Base-by-base conservation (phyloP, 2,888 invertebrate genomes). In the Trachelus troglodyta region DNA sequence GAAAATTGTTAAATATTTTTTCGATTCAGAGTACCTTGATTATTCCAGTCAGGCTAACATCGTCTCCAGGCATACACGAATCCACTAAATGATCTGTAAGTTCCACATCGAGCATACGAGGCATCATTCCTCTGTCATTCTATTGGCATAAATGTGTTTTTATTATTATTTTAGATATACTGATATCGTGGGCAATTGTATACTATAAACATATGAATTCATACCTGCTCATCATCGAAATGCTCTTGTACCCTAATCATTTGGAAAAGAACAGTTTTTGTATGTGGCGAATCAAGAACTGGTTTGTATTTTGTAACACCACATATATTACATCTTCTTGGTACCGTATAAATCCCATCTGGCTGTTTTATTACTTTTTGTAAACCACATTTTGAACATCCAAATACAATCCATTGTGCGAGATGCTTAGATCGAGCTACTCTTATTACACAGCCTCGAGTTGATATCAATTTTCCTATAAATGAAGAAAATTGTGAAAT, bases 61-160 rank as follows among this genome's bases (percentile, higher is more conserved):
- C 95, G 92, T 98, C 98, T 2, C 98, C 98, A 15, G 98, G 97
- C 83, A 95, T 94, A 82, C 97, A 97, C 34, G 94, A 93, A 83
- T 97, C 96, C 1, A 97, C 97, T 73, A 98, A 92, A 83, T 91
- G 86, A 92, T 98, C 97, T 76, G 95, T 94, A 11, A 98, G 92
- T 90, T 98, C 97, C 89, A 98, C 96, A 89, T 98, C 98, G 37
- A 98, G 93, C 83, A 95, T 95, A 81, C 96, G 93, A 2, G 97
- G 97, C 84, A 96, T 94, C 74, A 95, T 93, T 34, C 96, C 96
- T 80, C 94, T 94, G 83, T 94, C 93, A 82, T 94, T 94, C 93
- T 95, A 87, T 82, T 93, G 90, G 77, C 12, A 79, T 34, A 34
- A 74, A 37, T 40, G 40, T 31, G 9, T 56, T 56, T 56, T 23